Conservation (phyloP, 2,113 vertebrate species). For the Chunga burmeisteri region DNA sequence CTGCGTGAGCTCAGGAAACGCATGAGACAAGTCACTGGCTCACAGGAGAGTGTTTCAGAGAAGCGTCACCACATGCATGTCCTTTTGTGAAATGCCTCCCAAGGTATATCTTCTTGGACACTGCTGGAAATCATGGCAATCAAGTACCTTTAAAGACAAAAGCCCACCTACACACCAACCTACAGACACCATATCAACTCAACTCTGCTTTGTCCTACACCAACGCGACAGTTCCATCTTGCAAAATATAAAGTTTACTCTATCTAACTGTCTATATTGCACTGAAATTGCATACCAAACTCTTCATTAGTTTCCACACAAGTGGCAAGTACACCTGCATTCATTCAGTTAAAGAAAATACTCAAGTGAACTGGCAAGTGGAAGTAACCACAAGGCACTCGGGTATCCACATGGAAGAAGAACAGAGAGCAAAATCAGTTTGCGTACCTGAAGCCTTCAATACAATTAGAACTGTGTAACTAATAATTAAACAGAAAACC, state of each 20-base stretch:
- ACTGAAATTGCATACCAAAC: not conserved
- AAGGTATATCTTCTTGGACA: too few species aligned
- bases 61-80: rapidly evolving
- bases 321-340: not conserved
- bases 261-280: not conserved
- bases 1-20: not conserved
- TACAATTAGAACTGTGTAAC: not conserved
- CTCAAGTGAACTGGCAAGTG: too few species aligned
- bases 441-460: not conserved
- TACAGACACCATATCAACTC: not conserved
- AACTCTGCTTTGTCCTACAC: not conserved
- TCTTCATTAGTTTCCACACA: not conserved
- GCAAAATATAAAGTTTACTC: not conserved
- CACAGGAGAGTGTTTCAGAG: not conserved
- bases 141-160: not conserved
- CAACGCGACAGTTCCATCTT: rapidly evolving
- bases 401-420: not conserved
- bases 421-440: not conserved
- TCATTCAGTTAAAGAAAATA: not conserved
- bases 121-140: not conserved
- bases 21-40: not conserved
- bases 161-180: not conserved
- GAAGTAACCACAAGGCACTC: not conserved
- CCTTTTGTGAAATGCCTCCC: not conserved
- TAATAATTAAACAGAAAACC: not conserved